phyloP scores from a whole-genome alignment of 2,113 vertebrate species.

The Vicugna pacos region DNA sequence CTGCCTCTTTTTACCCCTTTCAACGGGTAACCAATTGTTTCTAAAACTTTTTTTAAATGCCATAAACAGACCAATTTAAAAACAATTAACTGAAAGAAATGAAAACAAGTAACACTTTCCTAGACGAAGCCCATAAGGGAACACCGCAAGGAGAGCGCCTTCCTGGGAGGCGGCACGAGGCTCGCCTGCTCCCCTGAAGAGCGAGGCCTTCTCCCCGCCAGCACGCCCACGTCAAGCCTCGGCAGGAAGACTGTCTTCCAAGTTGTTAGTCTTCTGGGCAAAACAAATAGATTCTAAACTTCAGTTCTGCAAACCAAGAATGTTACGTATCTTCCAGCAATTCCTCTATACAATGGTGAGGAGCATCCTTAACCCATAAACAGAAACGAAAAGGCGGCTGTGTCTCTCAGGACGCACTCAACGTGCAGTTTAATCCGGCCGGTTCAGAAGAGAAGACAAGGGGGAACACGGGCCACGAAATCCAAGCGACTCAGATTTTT shows the following conservation, averaged over 20 bases:
- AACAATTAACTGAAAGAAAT: neutral
- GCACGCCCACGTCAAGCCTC: neutral
- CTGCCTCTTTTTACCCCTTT: neutral
- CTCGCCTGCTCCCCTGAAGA: neutral
- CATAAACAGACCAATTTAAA: conserved; percentile 12
- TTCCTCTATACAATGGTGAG: neutral
- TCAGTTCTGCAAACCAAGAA: conserved; percentile 32
- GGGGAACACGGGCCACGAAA: neutral
- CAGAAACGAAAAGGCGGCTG: conserved; percentile 48
- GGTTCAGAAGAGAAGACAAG: neutral
- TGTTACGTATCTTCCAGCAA: neutral
- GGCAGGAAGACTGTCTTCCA: conserved; percentile 19
- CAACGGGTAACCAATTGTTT: neutral
- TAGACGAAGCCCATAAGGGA: neutral
- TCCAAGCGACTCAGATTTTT: neutral
- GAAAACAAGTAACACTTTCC: neutral
- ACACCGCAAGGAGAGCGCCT: neutral
- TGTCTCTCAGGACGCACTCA: neutral
- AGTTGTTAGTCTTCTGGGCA: neutral
- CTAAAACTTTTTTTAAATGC: neutral
- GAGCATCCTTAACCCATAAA: neutral
- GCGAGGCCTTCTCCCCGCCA: neutral
- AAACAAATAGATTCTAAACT: conserved; percentile 24
- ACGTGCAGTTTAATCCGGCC: neutral
- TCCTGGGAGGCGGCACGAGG: neutral